A percentile compares a stretch with the other conserved stretches of the same genome.
phyloP scores from a whole-genome alignment of 2,113 vertebrate species.

The Stigmatopora nigra region DNA sequence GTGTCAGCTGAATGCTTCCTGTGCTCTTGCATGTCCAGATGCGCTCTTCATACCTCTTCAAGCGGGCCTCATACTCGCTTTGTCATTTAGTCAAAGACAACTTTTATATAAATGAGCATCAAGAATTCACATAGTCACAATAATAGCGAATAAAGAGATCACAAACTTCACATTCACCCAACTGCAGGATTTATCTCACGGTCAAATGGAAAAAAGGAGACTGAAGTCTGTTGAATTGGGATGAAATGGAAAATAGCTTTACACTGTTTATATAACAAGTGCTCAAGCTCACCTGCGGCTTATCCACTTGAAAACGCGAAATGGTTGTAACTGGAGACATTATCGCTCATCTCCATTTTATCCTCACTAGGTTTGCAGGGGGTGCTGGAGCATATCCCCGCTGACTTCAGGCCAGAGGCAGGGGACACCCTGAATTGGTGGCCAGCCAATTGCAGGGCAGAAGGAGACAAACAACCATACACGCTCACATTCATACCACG shows the following conservation, averaged over 20 bases:
- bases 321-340: background rate
- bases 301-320: background rate
- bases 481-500: too few species aligned
- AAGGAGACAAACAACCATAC: too few species aligned
- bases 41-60: constrained; percentile 82
- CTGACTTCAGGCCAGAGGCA: too few species aligned
- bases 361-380: too few species aligned
- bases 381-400: too few species aligned
- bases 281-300: background rate
- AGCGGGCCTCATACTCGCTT: constrained; percentile 89
- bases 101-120: background rate
- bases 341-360: too few species aligned
- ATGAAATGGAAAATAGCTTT: background rate
- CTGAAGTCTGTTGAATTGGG: background rate
- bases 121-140: background rate
- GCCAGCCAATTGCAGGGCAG: too few species aligned
- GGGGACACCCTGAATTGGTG: too few species aligned
- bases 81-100: constrained; percentile 75
- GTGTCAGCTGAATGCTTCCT: constrained; percentile 92
- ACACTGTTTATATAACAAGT: background rate
- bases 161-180: background rate
- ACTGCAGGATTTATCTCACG: background rate
- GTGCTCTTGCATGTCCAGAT: constrained; percentile 99
- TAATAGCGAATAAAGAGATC: background rate
- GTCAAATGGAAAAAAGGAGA: background rate